Evolutionary conservation across 2,797 vertebrate genomes (phyloP).

Genomic region (Gymnothorax reevesii): DNA sequence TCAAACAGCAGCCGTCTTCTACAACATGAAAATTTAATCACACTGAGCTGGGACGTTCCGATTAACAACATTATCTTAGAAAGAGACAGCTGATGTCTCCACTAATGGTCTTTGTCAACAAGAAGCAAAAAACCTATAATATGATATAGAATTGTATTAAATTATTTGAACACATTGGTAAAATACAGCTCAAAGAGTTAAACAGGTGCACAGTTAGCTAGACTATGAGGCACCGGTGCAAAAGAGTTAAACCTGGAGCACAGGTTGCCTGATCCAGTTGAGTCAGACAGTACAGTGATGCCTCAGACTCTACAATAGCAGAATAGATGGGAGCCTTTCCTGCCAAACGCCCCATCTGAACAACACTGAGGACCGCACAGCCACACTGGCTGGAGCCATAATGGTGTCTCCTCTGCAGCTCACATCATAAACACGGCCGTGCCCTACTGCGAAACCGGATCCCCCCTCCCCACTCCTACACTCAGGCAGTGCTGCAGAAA

Average conservation of each 20-base stretch:
- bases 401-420: background rate
- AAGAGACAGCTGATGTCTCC: background rate
- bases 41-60: background rate
- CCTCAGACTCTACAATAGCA: background rate
- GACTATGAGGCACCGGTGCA: background rate
- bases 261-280: background rate
- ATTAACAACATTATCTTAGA: background rate
- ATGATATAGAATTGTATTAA: background rate
- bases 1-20: background rate
- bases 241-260: background rate
- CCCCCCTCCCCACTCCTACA: constrained; percentile 32
- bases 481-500: constrained; percentile 34
- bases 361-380: background rate
- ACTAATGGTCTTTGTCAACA: background rate
- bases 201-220: background rate
- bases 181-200: background rate
- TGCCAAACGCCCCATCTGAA: background rate
- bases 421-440: background rate
- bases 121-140: background rate
- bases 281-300: background rate
- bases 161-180: background rate
- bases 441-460: constrained; percentile 43
- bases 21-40: background rate
- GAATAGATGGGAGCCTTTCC: background rate
- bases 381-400: background rate